phyloP scores from a whole-genome alignment of 2,113 vertebrate genomes.

The Fregetta grallaria region DNA sequence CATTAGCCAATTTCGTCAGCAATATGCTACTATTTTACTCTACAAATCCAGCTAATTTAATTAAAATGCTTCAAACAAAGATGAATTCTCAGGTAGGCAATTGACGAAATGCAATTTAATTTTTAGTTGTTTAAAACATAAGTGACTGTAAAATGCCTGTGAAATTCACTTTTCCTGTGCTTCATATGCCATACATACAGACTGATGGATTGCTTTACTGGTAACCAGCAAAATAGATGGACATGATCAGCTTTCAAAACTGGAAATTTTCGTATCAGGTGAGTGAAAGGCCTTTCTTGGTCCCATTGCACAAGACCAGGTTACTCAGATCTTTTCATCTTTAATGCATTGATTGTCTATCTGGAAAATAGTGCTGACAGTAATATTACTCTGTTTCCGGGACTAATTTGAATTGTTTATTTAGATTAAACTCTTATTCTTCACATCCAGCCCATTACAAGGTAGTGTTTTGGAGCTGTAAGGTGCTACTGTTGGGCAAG shows the following conservation, averaged over 20 bases:
- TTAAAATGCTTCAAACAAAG: background rate
- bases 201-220: conserved; percentile 38
- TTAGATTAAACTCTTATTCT: background rate
- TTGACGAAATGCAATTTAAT: conserved; percentile 29
- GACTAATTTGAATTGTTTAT: background rate
- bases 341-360: background rate
- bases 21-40: background rate
- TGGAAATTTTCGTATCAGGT: background rate
- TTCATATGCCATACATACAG: background rate
- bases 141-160: background rate
- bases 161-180: conserved; percentile 36
- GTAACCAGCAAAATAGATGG: conserved; percentile 3
- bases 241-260: background rate
- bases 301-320: background rate
- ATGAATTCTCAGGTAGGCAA: conserved; percentile 23
- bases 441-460: background rate
- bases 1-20: conserved; percentile 18
- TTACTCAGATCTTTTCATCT: background rate
- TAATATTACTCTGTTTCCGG: background rate
- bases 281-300: background rate
- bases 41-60: conserved; percentile 21
- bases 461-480: background rate
- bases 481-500: background rate
- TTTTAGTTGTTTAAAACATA: conserved; percentile 36
- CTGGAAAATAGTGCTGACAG: background rate